Conservation (phyloP, 2,797 vertebrate species). For the Sciaenops ocellatus region DNA sequence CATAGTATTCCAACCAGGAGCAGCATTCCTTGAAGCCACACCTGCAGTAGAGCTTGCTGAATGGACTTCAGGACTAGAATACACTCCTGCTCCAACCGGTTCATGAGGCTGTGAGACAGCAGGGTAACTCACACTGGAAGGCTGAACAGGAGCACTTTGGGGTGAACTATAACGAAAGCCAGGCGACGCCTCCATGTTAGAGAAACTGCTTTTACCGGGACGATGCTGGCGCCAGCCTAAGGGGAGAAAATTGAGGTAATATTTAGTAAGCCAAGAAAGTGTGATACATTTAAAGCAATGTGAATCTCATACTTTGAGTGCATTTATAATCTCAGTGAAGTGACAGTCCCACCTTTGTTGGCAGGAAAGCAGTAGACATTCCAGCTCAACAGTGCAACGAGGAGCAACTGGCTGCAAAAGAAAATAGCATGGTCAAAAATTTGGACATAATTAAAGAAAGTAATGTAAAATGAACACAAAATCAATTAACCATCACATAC, state of each 20-base stretch:
- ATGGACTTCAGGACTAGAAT: neutral
- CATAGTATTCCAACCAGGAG: neutral
- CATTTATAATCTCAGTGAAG: neutral
- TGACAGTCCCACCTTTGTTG: slow-evolving; percentile 39
- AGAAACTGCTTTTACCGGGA: slow-evolving; percentile 11
- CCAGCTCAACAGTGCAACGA: slow-evolving; percentile 53
- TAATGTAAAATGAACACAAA: neutral
- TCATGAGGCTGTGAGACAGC: neutral
- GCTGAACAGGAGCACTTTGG: slow-evolving; percentile 5
- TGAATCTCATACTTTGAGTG: neutral
- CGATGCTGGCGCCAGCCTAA: slow-evolving; percentile 32
- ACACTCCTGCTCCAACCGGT: neutral
- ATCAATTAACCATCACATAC: slow-evolving; percentile 34
- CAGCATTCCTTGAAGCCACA: neutral
- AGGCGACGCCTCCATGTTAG: neutral
- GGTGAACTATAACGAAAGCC: neutral
- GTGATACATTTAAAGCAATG: neutral
- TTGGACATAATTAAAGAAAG: neutral
- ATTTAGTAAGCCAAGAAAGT: neutral
- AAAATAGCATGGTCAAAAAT: slow-evolving; percentile 17
- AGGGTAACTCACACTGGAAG: neutral
- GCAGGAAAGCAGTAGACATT: slow-evolving; percentile 43
- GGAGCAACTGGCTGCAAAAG: slow-evolving; percentile 49
- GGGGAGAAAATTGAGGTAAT: neutral
- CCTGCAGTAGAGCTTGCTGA: neutral